Conservation (phyloP, 2,888 invertebrate genomes). For the Melinaea menophilus region DNA sequence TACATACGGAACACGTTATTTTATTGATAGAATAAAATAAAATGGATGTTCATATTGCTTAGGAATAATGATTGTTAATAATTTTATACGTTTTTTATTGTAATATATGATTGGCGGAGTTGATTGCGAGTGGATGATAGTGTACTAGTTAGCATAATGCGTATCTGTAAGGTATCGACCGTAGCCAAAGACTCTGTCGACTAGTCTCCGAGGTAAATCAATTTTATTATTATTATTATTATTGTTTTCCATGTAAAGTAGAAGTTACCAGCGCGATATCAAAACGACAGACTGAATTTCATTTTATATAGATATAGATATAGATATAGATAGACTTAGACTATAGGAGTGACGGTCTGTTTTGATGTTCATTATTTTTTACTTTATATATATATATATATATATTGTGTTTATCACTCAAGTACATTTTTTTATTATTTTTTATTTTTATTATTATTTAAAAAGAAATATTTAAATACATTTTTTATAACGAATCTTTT, state of each 20-base stretch:
- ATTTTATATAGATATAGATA: slow-evolving; percentile 38
- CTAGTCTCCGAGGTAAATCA: slow-evolving; percentile 67
- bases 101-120: neutral
- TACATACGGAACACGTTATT: slow-evolving; percentile 25
- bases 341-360: slow-evolving; percentile 28
- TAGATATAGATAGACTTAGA: slow-evolving; percentile 38
- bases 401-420: too few species aligned
- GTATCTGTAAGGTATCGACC: slow-evolving; percentile 37
- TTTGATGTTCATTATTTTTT: neutral
- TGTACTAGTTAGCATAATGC: slow-evolving; percentile 25
- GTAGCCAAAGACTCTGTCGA: slow-evolving; percentile 68
- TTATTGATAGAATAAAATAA: slow-evolving; percentile 12
- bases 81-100: slow-evolving; percentile 6
- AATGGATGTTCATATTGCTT: slow-evolving; percentile 8
- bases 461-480: too few species aligned
- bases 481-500: too few species aligned
- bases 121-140: too few species aligned
- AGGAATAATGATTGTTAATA: slow-evolving; percentile 9
- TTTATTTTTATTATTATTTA: too few species aligned
- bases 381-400: neutral
- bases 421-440: too few species aligned
- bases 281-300: slow-evolving; percentile 52
- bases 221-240: slow-evolving; percentile 59
- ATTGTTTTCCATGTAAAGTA: slow-evolving; percentile 38
- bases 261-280: slow-evolving; percentile 65